Evolutionary conservation across 2,888 invertebrate genomes (phyloP).

Genomic region (Creontiades dilutus): DNA sequence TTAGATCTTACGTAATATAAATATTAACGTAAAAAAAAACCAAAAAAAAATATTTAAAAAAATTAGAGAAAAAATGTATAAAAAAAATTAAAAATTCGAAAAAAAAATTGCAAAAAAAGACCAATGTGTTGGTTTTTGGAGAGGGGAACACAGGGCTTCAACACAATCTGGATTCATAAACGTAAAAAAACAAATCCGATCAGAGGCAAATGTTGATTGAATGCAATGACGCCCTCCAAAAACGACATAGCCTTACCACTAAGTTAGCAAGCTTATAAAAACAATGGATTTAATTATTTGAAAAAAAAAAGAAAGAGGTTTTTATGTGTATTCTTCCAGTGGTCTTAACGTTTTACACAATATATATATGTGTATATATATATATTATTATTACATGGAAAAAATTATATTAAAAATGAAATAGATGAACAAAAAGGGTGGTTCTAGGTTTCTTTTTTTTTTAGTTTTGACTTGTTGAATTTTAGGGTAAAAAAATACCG

Average conservation of each 20-base stretch:
- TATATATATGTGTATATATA: no score
- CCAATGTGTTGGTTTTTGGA: slow-evolving; percentile 75
- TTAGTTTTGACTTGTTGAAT: slow-evolving; percentile 57
- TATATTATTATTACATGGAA: slow-evolving; percentile 69
- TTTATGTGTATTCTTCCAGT: slow-evolving; percentile 75
- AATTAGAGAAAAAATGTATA: no score
- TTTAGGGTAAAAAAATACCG: slow-evolving; percentile 34
- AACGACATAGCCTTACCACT: slow-evolving; percentile 75
- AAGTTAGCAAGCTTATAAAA: slow-evolving; percentile 70
- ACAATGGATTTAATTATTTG: slow-evolving; percentile 52
- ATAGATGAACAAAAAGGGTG: slow-evolving; percentile 72
- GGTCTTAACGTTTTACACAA: slow-evolving; percentile 73
- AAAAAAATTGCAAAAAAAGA: slow-evolving; percentile 66
- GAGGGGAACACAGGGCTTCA: not conserved
- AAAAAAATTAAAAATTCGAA: slow-evolving; percentile 28
- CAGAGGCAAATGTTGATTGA: not conserved
- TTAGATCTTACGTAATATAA: slow-evolving; percentile 63
- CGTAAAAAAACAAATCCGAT: no score
- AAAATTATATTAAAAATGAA: slow-evolving; percentile 72
- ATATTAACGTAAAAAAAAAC: slow-evolving; percentile 37
- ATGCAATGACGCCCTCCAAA: slow-evolving; percentile 62
- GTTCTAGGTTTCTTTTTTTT: slow-evolving; percentile 58
- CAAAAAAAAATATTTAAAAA: slow-evolving; percentile 18
- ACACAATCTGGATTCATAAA: no score
- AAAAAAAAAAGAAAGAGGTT: slow-evolving; percentile 54